These are phyloP conservation scores for Anagyrus pseudococci DNA, from an alignment of 2,888 invertebrate genomes.

Conservation along the genomic window DNA sequence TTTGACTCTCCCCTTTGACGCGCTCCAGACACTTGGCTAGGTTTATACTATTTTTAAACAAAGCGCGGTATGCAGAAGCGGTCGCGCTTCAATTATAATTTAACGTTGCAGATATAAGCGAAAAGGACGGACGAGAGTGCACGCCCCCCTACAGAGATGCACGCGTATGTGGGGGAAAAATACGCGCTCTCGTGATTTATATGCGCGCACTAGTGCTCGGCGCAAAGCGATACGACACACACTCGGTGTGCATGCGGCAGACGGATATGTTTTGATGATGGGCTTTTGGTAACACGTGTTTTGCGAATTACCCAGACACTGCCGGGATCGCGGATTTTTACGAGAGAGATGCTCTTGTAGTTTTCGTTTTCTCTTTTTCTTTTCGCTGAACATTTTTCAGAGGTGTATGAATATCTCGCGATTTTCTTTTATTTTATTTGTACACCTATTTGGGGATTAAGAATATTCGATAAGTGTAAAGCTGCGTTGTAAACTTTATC, in stretches of 20 bases:
- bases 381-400: too few relatives aligned
- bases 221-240: conserved; percentile 22
- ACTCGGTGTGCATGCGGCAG: conserved; percentile 10
- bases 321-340: conserved; percentile 4
- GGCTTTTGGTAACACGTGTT: conserved; percentile 22
- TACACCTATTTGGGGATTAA: too few relatives aligned
- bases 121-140: too few relatives aligned
- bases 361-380: too few relatives aligned
- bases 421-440: too few relatives aligned
- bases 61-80: conserved; percentile 13
- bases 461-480: too few relatives aligned
- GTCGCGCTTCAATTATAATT: conserved; percentile 32
- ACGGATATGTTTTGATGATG: conserved; percentile 23
- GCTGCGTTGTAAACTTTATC: too few relatives aligned
- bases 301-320: conserved; percentile 14
- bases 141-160: too few relatives aligned
- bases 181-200: conserved; percentile 22
- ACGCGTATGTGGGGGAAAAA: too few relatives aligned
- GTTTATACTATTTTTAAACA: conserved; percentile 39
- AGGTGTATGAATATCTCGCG: too few relatives aligned
- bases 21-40: background rate
- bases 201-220: conserved; percentile 26
- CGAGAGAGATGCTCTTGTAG: too few relatives aligned
- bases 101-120: too few relatives aligned
- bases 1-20: conserved; percentile 20